Base-by-base conservation (phyloP, 2,113 vertebrate genomes). In the Myiopsitta monachus region DNA sequence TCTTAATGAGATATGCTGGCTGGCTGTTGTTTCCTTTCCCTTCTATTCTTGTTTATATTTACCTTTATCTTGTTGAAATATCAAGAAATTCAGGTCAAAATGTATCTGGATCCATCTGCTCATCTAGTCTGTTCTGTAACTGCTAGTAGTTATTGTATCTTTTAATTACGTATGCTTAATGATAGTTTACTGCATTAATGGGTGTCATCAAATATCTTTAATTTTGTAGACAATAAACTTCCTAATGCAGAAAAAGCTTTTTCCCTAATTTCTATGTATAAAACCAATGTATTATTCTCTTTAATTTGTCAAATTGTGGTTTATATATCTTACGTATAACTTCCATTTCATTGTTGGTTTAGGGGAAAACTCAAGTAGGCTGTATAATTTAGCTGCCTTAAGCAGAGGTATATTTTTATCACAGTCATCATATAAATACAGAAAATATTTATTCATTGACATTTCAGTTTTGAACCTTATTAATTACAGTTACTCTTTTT, bases 61-160 rank as follows among this genome's bases (percentile, higher is more conserved):
- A 94, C 94, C 94, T 96, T 96, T 91, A 85, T 92, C 84, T 77
- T 90, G 83, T 92, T 2, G 67, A 92, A 96, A 90, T 93, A 96
- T 18, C 54, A 86, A 88, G 82, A 86, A 95, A 90, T 94, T 82
- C 91, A 90, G 79, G 90, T 95, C 92, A 96, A 86, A 95, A 94
- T 86, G 44, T 78, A 83, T 94, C 76, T 94, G 52, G 52, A 86
- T 94, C 94, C 92, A 96, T 96, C 93, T 95, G 93, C 67, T 96
- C 64, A 72, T 94, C 61, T 95, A 92, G 85, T 96, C 95, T 97
- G 91, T 96, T 91, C 92, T 96, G 96, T 96, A 96, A 85, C 78
- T 93, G 93, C 87, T 96, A 51, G 63, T 85, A 88, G 75, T 83
- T 93, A 36, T 30, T 49, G n/a, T 19, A 67, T 83, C 52, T 94